Percentiles rank a stretch among this genome's conserved stretches.
phyloP scores from a whole-genome alignment of 2,888 invertebrate species.

The Epirrita christyi region DNA sequence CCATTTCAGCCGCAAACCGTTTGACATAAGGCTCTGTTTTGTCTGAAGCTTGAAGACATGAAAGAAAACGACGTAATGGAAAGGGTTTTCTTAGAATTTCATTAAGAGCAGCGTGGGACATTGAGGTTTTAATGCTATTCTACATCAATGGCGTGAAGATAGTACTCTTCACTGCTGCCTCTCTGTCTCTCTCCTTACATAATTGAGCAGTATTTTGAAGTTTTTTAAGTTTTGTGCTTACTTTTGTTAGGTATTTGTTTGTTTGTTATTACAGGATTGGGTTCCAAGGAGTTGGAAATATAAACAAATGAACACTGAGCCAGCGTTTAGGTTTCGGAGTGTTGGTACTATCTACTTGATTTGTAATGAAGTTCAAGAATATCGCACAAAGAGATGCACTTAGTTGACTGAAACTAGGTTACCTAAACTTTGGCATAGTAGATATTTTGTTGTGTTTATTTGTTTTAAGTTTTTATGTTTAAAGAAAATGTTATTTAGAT shows the following conservation, averaged over 20 bases:
- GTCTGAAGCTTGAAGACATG: constrained; percentile 18
- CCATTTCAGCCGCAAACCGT: constrained; percentile 41
- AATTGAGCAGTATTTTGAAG: constrained; percentile 24
- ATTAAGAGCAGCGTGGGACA: constrained; percentile 27
- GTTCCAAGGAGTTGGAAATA: constrained; percentile 7
- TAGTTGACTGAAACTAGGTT: constrained; percentile 26
- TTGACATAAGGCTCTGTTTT: constrained; percentile 36
- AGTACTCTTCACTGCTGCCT: constrained; percentile 25
- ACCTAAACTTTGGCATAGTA: constrained; percentile 15
- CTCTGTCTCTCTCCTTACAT: constrained; percentile 20
- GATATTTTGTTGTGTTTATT: too few relatives aligned
- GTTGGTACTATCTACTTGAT: too few relatives aligned
- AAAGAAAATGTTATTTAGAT: too few relatives aligned
- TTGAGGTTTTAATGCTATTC: too few relatives aligned
- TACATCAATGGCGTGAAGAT: constrained; percentile 3
- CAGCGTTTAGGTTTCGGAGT: too few relatives aligned
- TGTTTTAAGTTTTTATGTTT: too few relatives aligned
- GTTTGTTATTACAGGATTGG: constrained; percentile 21
- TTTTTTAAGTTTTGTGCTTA: constrained; percentile 27
- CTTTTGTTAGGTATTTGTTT: constrained; percentile 1
- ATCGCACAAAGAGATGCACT: constrained; percentile 19
- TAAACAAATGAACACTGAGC: not conserved
- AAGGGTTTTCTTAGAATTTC: constrained; percentile 39
- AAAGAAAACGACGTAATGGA: constrained; percentile 33
- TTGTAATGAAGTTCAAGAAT: constrained; percentile 7